phyloP scores from a whole-genome alignment of 2,113 vertebrate species.

The Guaruba guarouba region DNA sequence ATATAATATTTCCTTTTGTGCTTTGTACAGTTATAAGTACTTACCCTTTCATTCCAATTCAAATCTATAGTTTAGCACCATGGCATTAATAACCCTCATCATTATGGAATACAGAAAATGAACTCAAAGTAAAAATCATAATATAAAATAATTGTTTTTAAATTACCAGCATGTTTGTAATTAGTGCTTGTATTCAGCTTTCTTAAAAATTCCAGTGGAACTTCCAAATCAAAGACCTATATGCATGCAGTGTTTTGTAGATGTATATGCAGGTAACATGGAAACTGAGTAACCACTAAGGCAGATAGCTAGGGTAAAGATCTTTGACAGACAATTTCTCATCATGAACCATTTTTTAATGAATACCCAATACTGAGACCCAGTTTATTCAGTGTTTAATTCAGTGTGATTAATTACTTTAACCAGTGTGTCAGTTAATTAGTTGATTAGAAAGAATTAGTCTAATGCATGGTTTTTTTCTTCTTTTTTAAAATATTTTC shows the following conservation, averaged over 20 bases:
- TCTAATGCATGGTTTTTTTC: fast-evolving
- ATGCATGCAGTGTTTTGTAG: neutral
- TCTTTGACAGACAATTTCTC: neutral
- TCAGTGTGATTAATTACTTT: neutral
- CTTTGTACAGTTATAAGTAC: neutral
- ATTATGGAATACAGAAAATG: neutral
- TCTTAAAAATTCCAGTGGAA: neutral
- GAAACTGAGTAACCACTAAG: neutral
- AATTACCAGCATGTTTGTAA: neutral
- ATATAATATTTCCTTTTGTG: conserved; percentile 6
- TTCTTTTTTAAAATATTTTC: too few species aligned
- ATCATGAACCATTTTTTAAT: neutral
- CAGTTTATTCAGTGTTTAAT: neutral
- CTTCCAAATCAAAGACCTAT: fast-evolving
- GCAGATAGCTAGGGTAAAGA: neutral
- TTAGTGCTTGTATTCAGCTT: neutral
- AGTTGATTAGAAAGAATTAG: neutral
- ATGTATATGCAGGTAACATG: neutral
- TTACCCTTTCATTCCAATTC: neutral
- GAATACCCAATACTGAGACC: neutral
- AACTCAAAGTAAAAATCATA: neutral
- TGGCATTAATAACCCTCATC: neutral
- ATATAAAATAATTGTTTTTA: neutral
- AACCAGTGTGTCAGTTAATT: neutral
- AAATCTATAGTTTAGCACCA: neutral